phyloP scores from a whole-genome alignment of 2,888 invertebrate species.

The Cheilosia scutellata region DNA sequence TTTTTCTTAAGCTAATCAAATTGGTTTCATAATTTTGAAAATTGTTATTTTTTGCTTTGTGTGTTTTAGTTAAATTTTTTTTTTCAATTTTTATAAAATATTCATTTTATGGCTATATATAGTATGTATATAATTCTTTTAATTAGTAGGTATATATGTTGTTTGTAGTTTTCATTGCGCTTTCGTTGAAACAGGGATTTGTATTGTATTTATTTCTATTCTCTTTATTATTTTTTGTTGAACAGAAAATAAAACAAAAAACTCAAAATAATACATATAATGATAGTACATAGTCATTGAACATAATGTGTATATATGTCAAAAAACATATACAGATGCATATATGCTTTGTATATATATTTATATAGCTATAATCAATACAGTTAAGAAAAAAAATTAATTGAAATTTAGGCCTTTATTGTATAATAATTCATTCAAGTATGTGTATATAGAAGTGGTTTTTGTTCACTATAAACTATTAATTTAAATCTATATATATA shows the following conservation, averaged over 20 bases:
- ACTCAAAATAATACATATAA: conserved; percentile 13
- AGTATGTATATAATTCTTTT: conserved; percentile 54
- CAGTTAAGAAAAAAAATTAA: conserved; percentile 63
- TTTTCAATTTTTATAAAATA: conserved; percentile 57
- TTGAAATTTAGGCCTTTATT: conserved; percentile 69
- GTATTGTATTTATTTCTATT: conserved; percentile 63
- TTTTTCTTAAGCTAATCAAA: conserved; percentile 62
- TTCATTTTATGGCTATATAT: conserved; percentile 68
- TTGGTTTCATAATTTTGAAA: conserved; percentile 62
- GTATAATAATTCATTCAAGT: conserved; percentile 67
- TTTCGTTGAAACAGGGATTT: conserved; percentile 76
- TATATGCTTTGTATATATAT: conserved; percentile 72
- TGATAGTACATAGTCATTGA: conserved; percentile 66
- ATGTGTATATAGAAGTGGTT: conserved; percentile 37
- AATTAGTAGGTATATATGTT: conserved; percentile 74
- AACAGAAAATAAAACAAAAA: conserved; percentile 29
- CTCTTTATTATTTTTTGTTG: conserved; percentile 24
- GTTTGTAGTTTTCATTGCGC: conserved; percentile 76
- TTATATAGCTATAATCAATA: conserved; percentile 66
- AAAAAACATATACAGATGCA: conserved; percentile 75
- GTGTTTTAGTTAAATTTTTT: conserved; percentile 48
- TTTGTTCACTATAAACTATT: conserved; percentile 57
- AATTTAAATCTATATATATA: conserved; percentile 46
- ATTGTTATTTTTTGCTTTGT: conserved; percentile 60
- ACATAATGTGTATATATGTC: conserved; percentile 74